These are phyloP conservation scores for Netelia fuscicornis DNA, from an alignment of 2,888 invertebrate species.

Conservation along the genomic window DNA sequence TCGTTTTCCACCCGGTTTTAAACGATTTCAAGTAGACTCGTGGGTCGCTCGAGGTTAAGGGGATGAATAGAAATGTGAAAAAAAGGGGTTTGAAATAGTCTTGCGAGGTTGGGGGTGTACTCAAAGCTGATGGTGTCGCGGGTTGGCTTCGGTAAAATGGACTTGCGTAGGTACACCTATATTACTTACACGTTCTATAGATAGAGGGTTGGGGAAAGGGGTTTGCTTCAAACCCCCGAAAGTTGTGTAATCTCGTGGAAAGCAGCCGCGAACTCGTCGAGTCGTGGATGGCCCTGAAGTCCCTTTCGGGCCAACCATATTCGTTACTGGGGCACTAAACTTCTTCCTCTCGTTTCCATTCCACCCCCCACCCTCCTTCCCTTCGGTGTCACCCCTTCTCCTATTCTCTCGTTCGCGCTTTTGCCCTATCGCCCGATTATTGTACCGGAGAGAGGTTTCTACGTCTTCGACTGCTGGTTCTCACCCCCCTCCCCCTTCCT, in stretches of 20 bases:
- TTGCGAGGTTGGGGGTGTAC: background rate
- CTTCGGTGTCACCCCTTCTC: background rate
- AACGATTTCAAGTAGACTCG: background rate
- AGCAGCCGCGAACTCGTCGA: slow-evolving; percentile 25
- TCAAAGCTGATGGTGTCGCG: background rate
- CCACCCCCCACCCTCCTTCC: background rate
- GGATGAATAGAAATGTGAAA: background rate
- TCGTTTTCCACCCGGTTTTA: background rate
- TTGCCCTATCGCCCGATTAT: slow-evolving; percentile 4
- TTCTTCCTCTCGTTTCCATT: slow-evolving; percentile 3
- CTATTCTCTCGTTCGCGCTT: background rate
- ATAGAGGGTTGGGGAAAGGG: no score
- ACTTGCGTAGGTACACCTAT: background rate
- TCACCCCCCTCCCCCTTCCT: background rate
- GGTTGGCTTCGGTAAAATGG: background rate
- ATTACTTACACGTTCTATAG: slow-evolving; percentile 12
- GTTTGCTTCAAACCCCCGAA: slow-evolving; percentile 10
- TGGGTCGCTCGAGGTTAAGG: background rate
- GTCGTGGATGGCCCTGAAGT: slow-evolving; percentile 17
- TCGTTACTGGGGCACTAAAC: slow-evolving; percentile 10
- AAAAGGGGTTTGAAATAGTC: background rate
- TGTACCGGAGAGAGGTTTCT: slow-evolving; percentile 11
- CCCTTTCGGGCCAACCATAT: slow-evolving; percentile 22
- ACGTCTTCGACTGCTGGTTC: slow-evolving; percentile 3
- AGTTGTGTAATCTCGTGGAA: slow-evolving; percentile 42